Conservation (phyloP, 2,888 invertebrate genomes). For the Amiota minor region DNA sequence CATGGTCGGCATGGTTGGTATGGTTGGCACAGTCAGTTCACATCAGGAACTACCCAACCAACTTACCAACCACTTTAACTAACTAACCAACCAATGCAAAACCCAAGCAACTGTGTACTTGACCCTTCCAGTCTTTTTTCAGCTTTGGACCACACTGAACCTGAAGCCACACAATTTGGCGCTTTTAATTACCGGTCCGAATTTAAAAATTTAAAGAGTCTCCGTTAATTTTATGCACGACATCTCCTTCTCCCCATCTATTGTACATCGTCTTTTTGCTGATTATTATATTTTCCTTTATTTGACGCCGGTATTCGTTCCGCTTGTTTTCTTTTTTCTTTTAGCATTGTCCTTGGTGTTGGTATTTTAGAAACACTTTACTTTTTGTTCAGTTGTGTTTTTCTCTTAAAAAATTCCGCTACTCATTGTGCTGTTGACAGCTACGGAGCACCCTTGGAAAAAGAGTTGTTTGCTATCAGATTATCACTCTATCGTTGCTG, state of each 20-base stretch:
- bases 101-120: background rate
- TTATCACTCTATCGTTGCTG: conserved; percentile 54
- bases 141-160: conserved; percentile 8
- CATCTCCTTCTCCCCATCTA: conserved; percentile 9
- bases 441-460: conserved; percentile 34
- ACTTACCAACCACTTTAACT: background rate
- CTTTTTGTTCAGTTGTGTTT: background rate
- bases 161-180: background rate
- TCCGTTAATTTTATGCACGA: conserved; percentile 36
- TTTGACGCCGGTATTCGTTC: conserved; percentile 23
- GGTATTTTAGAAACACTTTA: background rate
- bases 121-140: conserved; percentile 6
- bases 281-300: conserved; percentile 40
- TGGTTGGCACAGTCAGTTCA: background rate
- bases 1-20: background rate
- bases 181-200: conserved; percentile 39
- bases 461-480: conserved; percentile 50
- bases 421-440: conserved; percentile 44
- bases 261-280: conserved; percentile 23
- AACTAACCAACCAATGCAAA: background rate
- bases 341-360: conserved; percentile 4
- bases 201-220: conserved; percentile 12
- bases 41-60: background rate
- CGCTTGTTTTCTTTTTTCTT: conserved; percentile 3
- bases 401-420: conserved; percentile 39